Base-by-base conservation (phyloP, 2,888 invertebrate genomes). In the Bombylius major region DNA sequence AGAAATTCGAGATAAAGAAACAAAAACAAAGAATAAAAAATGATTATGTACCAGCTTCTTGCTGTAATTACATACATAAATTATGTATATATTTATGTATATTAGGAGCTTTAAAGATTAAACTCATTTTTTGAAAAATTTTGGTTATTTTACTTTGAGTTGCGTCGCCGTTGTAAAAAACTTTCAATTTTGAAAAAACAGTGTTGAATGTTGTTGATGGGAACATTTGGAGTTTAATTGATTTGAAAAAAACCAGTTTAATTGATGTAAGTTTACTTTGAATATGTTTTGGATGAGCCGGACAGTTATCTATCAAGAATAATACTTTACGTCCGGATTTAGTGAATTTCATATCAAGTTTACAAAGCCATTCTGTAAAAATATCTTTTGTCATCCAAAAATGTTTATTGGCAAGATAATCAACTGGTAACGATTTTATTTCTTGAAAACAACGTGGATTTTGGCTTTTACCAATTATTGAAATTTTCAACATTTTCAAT, bases 401-500 rank as follows among this genome's bases (percentile, higher is more conserved):
- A 34, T 33, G 46, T 44, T n/a, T 47, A 32, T 53, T 45, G 46
- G 4, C 45, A 46, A 13, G 47, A 53, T 56, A 36, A 33, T 53
- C 52, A 44, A 46, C 44, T 14, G 47, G 54, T 13, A 52, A n/a
- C 32, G n/a, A 48, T 36, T 44, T 14, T 36, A 42, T n/a, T 31
- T 56, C 46, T 47, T 42, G 39, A 44, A 55, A 55, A 56, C 56
- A 56, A 52, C 47, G 47, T 47, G 56, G 52, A 33, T 44, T 56
- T 53, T 47, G 46, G 34, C 34, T 44, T 56, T 56, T 56, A 34
- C 48, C 56, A 47, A 47, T 47, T 4, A 47, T 47, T 47, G n/a
- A 31, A 8, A 23, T 12, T 31, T 11, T 14, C n/a, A 47, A 47
- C 8, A 64, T 66, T 36, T 61, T n/a, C n/a, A n/a, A n/a, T n/a